phyloP scores from a whole-genome alignment of 2,888 invertebrate genomes.

The Mythimna albipuncta region DNA sequence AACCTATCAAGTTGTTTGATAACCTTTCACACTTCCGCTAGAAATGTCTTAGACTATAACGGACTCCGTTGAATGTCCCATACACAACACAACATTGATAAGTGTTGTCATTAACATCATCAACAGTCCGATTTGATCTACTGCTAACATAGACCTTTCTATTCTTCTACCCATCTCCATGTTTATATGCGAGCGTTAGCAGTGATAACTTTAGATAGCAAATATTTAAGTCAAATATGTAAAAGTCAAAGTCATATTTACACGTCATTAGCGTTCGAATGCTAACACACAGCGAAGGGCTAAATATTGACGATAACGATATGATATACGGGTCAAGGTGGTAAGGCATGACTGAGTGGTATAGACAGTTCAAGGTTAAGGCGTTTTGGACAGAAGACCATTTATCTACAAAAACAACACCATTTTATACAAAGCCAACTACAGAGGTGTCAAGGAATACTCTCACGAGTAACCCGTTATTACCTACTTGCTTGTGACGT shows the following conservation, averaged over 20 bases:
- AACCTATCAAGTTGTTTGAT: neutral
- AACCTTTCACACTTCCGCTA: neutral
- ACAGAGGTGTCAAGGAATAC: slow-evolving; percentile 8
- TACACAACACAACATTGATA: neutral
- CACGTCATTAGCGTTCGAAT: slow-evolving; percentile 23
- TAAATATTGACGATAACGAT: slow-evolving; percentile 15
- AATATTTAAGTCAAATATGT: neutral
- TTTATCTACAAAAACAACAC: slow-evolving; percentile 8
- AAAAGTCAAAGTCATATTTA: neutral
- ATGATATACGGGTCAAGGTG: slow-evolving; percentile 49
- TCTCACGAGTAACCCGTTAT: neutral
- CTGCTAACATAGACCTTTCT: too few relatives aligned
- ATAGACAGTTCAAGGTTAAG: slow-evolving; percentile 33
- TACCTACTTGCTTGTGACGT: neutral
- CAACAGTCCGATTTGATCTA: too few relatives aligned
- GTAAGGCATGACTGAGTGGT: neutral
- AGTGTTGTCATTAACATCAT: neutral
- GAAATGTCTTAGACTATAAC: too few relatives aligned
- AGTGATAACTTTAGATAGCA: neutral
- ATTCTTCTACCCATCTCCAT: too few relatives aligned
- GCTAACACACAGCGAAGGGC: slow-evolving; percentile 26
- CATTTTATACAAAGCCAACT: neutral
- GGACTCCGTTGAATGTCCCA: neutral
- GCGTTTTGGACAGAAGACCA: slow-evolving; percentile 13
- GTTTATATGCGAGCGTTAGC: too few relatives aligned